These are phyloP conservation scores for Vicugna pacos DNA, from an alignment of 2,113 vertebrate species.

Conservation along the genomic window DNA sequence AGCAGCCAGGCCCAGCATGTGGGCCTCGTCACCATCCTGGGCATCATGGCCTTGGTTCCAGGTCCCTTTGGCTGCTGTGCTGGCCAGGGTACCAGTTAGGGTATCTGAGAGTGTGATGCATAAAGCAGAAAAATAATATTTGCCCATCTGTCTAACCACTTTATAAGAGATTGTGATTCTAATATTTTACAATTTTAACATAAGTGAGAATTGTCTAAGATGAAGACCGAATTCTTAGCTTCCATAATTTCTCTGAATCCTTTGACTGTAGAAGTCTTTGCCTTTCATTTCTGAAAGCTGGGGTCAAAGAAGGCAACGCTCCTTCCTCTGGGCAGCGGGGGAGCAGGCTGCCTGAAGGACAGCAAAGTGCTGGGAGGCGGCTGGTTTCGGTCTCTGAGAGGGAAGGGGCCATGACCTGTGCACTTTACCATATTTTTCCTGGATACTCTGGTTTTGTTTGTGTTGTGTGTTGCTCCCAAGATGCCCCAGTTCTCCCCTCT, in stretches of 20 bases:
- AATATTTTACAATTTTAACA: neutral
- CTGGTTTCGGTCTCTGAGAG: neutral
- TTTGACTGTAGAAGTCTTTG: neutral
- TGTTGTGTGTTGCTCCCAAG: neutral
- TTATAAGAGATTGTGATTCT: neutral
- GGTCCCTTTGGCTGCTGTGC: neutral
- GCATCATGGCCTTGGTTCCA: neutral
- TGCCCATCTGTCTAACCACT: neutral
- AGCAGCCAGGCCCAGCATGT: neutral
- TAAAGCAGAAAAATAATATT: neutral
- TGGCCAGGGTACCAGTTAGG: neutral
- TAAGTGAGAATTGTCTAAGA: neutral
- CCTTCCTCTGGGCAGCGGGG: neutral
- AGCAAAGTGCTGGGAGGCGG: fast-evolving
- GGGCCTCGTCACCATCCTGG: neutral
- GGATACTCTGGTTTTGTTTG: neutral
- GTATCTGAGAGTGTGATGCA: neutral
- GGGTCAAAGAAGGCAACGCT: neutral
- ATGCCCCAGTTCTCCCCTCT: too few relatives aligned
- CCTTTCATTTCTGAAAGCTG: neutral
- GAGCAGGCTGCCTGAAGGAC: neutral
- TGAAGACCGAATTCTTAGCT: neutral
- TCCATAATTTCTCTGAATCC: neutral
- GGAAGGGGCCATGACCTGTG: neutral
- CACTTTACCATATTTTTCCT: neutral